Evolutionary conservation across 1,140 invertebrate genomes (phyloP).

Genomic region (Drosophila bocki): DNA sequence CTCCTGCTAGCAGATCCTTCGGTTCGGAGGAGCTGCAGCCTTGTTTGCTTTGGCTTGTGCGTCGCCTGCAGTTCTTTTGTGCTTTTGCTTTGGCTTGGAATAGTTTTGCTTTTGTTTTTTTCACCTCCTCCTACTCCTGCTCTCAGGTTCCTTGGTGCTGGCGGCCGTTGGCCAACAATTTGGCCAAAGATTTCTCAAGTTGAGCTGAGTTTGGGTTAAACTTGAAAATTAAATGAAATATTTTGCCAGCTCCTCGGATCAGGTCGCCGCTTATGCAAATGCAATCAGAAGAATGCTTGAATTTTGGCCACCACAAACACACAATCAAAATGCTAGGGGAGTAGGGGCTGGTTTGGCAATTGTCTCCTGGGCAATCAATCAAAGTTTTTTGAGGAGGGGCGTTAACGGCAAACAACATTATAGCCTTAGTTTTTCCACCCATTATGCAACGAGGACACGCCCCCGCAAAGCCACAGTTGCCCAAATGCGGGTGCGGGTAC

Average conservation of each 20-base stretch:
- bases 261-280: conserved; percentile 56
- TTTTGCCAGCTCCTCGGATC: conserved; percentile 32
- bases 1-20: not conserved
- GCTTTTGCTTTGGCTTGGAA: conserved; percentile 45
- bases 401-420: conserved; percentile 23
- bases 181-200: conserved; percentile 71
- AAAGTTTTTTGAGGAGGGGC: conserved; percentile 18
- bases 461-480: conserved; percentile 38
- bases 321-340: conserved; percentile 23
- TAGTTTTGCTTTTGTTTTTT: conserved; percentile 64
- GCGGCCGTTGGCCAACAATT: conserved; percentile 64
- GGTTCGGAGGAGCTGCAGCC: conserved; percentile 31
- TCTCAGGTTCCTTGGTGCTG: conserved; percentile 15
- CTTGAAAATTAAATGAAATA: conserved; percentile 78
- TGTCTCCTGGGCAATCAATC: conserved; percentile 44
- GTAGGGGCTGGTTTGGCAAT: not conserved
- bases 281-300: conserved; percentile 32
- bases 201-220: conserved; percentile 70
- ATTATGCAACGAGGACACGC: conserved; percentile 15
- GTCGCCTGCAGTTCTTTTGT: conserved; percentile 52
- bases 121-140: not conserved
- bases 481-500: conserved; percentile 30
- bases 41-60: conserved; percentile 55
- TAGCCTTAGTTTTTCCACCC: conserved; percentile 36
- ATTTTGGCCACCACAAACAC: conserved; percentile 30